Conservation (phyloP, 2,797 vertebrate species). For the Myiothlypis coronata region DNA sequence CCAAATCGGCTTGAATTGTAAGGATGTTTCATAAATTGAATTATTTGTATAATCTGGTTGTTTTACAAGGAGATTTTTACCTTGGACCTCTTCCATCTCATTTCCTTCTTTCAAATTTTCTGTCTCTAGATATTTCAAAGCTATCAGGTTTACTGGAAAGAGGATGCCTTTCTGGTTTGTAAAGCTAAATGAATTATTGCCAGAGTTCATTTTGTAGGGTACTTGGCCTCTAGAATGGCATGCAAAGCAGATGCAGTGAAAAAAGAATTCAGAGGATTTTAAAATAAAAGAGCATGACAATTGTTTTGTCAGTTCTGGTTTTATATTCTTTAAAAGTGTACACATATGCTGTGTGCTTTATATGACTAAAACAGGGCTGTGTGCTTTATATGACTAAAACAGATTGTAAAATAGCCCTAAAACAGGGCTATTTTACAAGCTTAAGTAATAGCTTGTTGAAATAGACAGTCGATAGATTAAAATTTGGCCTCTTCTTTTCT, state of each 20-base stretch:
- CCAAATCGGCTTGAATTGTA: not conserved
- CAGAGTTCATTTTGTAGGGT: not conserved
- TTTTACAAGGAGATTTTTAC: not conserved
- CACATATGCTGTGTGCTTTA: not conserved
- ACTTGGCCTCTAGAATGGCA: not conserved
- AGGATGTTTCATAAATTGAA: not conserved
- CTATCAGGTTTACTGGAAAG: not conserved
- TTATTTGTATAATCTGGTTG: not conserved
- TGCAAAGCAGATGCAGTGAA: not conserved
- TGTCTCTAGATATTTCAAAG: not conserved
- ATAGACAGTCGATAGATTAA: not conserved
- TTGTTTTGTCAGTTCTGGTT: not conserved
- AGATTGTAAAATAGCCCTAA: too few species aligned
- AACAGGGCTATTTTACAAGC: not conserved
- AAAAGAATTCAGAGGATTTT: not conserved
- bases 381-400: not conserved
- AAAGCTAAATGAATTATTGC: not conserved
- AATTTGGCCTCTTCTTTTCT: slow-evolving; percentile 4
- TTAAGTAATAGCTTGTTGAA: not conserved
- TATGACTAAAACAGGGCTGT: not conserved
- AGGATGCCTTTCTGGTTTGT: not conserved
- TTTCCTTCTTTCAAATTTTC: not conserved
- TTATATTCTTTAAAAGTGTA: not conserved
- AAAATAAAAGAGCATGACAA: not conserved
- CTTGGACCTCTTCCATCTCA: not conserved